These are phyloP conservation scores for Nasonovia ribisnigri DNA, from an alignment of 2,888 invertebrate species.

Conservation along the genomic window DNA sequence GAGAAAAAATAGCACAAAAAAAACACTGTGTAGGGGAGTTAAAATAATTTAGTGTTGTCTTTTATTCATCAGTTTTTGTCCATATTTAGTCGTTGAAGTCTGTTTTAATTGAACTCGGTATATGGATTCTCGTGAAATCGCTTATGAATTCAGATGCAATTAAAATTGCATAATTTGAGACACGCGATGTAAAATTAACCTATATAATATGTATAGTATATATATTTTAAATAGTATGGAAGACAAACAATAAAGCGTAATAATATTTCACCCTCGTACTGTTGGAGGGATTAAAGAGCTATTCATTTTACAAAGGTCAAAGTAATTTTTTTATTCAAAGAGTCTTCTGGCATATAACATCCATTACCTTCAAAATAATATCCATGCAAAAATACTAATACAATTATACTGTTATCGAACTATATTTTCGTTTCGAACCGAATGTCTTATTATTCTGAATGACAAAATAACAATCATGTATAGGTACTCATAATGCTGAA, in stretches of 20 bases:
- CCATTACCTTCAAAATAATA: not conserved
- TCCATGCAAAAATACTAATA: not conserved
- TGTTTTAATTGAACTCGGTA: not conserved
- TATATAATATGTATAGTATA: constrained; percentile 14
- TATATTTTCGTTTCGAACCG: not conserved
- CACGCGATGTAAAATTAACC: constrained; percentile 8
- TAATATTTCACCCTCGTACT: not conserved
- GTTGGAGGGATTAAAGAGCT: not conserved
- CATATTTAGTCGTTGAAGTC: not conserved
- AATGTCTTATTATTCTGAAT: not conserved
- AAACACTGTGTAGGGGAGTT: not conserved
- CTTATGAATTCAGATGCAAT: not conserved
- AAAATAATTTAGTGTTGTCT: not conserved
- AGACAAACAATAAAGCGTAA: constrained; percentile 13
- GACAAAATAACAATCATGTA: not conserved
- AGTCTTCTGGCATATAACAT: not conserved
- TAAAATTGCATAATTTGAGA: constrained; percentile 34
- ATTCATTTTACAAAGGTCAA: not conserved
- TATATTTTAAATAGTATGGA: not conserved
- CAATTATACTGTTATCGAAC: not conserved
- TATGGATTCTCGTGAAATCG: not conserved
- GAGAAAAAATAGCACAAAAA: not conserved
- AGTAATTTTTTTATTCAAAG: not conserved
- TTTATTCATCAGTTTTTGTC: not conserved
- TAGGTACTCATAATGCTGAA: not conserved